A percentile compares a stretch with the other conserved stretches of the same genome.
phyloP scores from a whole-genome alignment of 2,113 vertebrate species.

The Corapipo altera region DNA sequence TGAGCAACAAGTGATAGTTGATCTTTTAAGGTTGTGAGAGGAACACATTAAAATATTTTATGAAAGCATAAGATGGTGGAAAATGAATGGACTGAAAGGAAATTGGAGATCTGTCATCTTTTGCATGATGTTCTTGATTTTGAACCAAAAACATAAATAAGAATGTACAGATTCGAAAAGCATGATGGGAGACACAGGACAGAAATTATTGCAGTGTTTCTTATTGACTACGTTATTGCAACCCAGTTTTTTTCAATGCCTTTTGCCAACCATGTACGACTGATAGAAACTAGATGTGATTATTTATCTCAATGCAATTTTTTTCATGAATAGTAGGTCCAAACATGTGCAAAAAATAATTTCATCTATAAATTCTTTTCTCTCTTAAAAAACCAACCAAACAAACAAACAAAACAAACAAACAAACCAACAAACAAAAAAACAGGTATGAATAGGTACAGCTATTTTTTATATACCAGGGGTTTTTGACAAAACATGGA shows the following conservation, averaged over 20 bases:
- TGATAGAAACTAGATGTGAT: neutral
- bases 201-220: neutral
- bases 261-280: neutral
- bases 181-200: neutral
- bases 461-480: neutral
- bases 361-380: neutral
- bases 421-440: neutral
- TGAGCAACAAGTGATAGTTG: neutral
- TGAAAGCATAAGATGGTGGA: neutral
- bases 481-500: neutral
- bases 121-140: neutral
- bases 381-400: neutral
- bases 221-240: neutral
- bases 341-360: neutral
- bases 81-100: neutral
- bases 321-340: neutral
- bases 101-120: neutral
- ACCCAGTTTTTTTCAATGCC: neutral
- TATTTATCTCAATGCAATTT: neutral
- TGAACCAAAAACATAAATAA: neutral
- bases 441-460: neutral
- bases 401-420: neutral
- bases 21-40: neutral
- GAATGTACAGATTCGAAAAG: neutral
- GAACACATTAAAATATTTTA: neutral